Evolutionary conservation across 2,113 vertebrate species (phyloP), one percentile per base, ranked within the genome.

Genomic region (Larimichthys polyactis): DNA sequence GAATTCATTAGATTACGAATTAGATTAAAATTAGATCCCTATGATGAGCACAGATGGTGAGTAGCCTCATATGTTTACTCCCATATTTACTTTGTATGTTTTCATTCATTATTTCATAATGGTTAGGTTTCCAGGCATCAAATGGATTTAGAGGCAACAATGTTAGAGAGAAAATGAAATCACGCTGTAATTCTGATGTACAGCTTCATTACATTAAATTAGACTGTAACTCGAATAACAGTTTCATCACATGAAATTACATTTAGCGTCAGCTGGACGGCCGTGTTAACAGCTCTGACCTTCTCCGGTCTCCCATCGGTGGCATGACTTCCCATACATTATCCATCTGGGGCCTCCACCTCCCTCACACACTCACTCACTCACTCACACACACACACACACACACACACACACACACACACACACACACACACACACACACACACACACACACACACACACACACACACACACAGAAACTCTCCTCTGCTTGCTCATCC

Each of bases 301-400:
- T 57, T 52, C 46, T 36, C 36, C 7, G 24, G 74, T 65, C 58
- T 73, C 65, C 80, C 66, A 81, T 43, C 64, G 3, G 36, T 81
- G 79, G 83, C 71, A 75, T 52, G 62, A 46, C 64, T 90, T 93
- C 88, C 87, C 91, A 90, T 82, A 84, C 89, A 90, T 84, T 81
- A 82, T 81, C 92, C 90, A 92, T 93, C 88, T 92, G 92, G 87
- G 82, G 70, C 78, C 83, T 67, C 74, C 32, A 14, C 62, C 52
- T 43, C 66, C 46, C 55, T n/a, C 4, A 40, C 46, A 48, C 51
- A 11, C 67, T 1, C 46, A 9, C 58, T 36, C 24, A 24, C 24
- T 24, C 24, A 1, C n/a, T n/a, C n/a, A n/a, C n/a, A 27, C 27
- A 27, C 27, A 27, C 27, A 27, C 27, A 27, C 27, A 27, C 27